A percentile compares a stretch with the other conserved stretches of the same genome.
These are phyloP conservation scores for Lepisosteus oculatus DNA, from an alignment of 2,113 vertebrate species.

Conservation along the genomic window DNA sequence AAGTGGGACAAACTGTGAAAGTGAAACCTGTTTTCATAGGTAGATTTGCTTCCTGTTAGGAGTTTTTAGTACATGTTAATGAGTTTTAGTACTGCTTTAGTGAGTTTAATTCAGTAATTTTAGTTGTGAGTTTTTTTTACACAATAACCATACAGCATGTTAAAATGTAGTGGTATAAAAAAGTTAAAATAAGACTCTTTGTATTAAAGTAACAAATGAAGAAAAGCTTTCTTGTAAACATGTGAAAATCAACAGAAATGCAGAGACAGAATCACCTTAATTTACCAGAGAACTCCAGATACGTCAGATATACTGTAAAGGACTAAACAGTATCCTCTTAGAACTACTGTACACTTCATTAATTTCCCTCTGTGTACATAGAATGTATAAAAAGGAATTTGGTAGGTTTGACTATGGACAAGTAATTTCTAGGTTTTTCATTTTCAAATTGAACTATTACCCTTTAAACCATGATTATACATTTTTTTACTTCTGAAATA, in stretches of 20 bases:
- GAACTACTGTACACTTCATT: neutral
- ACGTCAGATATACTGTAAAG: neutral
- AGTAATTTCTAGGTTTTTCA: constrained; percentile 4
- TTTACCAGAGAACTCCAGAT: neutral
- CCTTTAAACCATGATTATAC: neutral
- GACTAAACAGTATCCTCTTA: neutral
- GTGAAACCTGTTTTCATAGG: no score
- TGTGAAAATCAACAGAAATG: neutral
- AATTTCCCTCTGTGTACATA: neutral
- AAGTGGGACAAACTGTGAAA: no score
- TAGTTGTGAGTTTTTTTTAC: no score
- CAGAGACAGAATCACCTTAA: neutral
- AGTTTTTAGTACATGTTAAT: no score
- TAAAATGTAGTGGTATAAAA: no score
- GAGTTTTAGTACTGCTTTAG: no score
- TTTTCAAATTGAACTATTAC: constrained; percentile 11
- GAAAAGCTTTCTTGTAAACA: neutral
- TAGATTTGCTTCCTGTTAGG: no score
- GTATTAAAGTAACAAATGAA: no score
- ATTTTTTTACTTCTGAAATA: constrained; percentile 1
- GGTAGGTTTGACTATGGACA: neutral
- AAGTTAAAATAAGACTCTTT: no score
- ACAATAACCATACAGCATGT: no score
- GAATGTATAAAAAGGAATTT: constrained; percentile 7
- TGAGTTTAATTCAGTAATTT: no score